Evolutionary conservation across 2,888 invertebrate species (phyloP).

Genomic region (Mayetiola destructor): DNA sequence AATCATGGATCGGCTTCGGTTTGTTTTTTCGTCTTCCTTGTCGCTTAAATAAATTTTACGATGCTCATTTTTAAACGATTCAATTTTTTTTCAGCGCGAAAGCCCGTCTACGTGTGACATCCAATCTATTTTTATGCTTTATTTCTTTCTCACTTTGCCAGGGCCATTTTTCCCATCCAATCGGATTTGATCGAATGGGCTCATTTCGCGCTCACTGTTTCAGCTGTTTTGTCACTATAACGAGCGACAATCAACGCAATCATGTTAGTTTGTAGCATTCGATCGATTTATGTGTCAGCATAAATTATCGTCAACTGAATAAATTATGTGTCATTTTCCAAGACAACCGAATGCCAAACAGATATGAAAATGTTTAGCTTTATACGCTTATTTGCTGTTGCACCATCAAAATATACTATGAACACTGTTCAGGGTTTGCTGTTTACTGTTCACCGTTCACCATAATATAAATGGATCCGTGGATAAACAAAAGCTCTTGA

Average conservation of each 20-base stretch:
- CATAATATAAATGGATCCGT: too few relatives aligned
- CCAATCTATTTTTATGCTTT: conserved; percentile 11
- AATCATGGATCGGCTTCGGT: neutral
- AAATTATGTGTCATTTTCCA: conserved; percentile 10
- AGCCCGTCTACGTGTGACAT: conserved; percentile 10
- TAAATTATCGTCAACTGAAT: conserved; percentile 11
- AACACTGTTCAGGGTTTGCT: too few relatives aligned
- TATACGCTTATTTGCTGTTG: too few relatives aligned
- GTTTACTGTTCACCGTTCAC: too few relatives aligned
- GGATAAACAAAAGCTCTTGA: too few relatives aligned
- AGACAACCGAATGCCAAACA: too few relatives aligned
- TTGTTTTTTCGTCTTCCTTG: neutral
- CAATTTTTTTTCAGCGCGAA: neutral
- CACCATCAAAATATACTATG: too few relatives aligned
- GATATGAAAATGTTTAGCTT: too few relatives aligned
- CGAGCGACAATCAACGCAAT: conserved; percentile 7
- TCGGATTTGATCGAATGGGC: too few relatives aligned
- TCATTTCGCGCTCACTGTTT: neutral
- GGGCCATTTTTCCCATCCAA: too few relatives aligned
- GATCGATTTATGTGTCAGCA: conserved; percentile 12
- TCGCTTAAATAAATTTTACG: conserved; percentile 10
- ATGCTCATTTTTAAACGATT: conserved; percentile 13
- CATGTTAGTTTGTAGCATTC: conserved; percentile 1
- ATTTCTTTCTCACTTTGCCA: neutral
- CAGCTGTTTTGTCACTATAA: neutral